Base-by-base conservation (phyloP, 2,113 vertebrate genomes). In the Epinephelus moara region DNA sequence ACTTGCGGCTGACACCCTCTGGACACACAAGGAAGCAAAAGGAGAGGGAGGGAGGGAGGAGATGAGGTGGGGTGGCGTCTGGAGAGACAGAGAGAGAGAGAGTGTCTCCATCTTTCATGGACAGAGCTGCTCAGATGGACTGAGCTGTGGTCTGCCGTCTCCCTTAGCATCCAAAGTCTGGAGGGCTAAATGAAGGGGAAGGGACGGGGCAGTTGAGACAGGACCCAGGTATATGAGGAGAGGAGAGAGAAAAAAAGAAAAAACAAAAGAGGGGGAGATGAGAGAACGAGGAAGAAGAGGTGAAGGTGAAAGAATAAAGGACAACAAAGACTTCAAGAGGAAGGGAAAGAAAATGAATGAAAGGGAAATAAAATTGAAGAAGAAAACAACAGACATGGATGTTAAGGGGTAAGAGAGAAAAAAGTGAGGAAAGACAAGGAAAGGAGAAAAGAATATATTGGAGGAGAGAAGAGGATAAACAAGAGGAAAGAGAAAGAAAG, bases 1-100 rank as follows among this genome's bases (percentile, higher is more conserved):
- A 70, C 91, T 84, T 61, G 68, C 64, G 78, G 87, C 88, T 88
- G 88, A 89, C 62, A 71, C 80, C 88, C 90, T 87, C 84, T 84
- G 91, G 89, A 89, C 85, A 80, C 57, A 66, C 4, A 10, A 78
- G 70, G 73, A 75, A 81, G 68, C 45, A 86, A 68, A 82, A 70
- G 42, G 57, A 23, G 78, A 21, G 13, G 49, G 30, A 19, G 25
- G 4, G n/a, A 9, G 47, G 40, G 55, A 30, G 40, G 78, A 18
- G 33, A 49, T 14, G 45, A 37, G 60, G 63, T 11, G 49, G 66
- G 27, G 63, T 55, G 30, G 66, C 4, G 71, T 78, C 66, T 85
- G 59, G 66, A 75, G 67, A 78, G 67, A 49, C 27, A 37, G 56
- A 69, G 47, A 17, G 15, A 61, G 80, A 71, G 25, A 42, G 27